Evolutionary conservation across 2,113 vertebrate species (phyloP), one percentile per base, ranked within the genome.

Genomic region (Pterocles gutturalis): DNA sequence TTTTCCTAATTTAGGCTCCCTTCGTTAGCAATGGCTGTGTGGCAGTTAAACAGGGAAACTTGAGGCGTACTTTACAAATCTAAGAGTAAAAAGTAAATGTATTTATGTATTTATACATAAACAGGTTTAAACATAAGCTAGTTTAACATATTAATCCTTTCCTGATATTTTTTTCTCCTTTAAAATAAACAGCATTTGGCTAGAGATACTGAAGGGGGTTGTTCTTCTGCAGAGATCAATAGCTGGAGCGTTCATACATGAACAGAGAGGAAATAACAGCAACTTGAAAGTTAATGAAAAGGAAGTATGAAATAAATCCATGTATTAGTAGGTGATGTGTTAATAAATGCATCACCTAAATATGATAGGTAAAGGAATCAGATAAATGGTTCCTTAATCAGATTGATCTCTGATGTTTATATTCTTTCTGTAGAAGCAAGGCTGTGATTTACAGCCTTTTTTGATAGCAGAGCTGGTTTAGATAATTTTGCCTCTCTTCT

Each of bases 321-420:
- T 79, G 31, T 69, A 78, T 89, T 92, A 49, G 61, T 75, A 84
- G 31, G 41, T 93, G 73, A 90, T 89, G 48, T 64, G 73, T 93
- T 90, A 93, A 92, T 95, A 94, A 90, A 92, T 55, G 29, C 71
- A 86, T 77, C 76, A 51, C 38, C 55, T 90, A 93, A 96, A 83
- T 82, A 81, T 43, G 62, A 93, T 93, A 61, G 41, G 58, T 80
- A 91, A 87, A 89, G 62, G 33, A 84, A 76, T 81, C 53, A 72
- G 83, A 60, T 81, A 93, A 95, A 83, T 86, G 58, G 26, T 53
- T 91, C 26, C 82, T 83, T 94, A 79, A 79, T 61, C 57, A 60
- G 75, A 48, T 87, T 64, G 3, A 26, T 78, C 22, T 87, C 83
- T 53, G 15, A 60, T 91, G 49, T 75, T 89, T 89, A 33, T 84